phyloP scores from a whole-genome alignment of 2,113 vertebrate genomes.

The Ictalurus punctatus region DNA sequence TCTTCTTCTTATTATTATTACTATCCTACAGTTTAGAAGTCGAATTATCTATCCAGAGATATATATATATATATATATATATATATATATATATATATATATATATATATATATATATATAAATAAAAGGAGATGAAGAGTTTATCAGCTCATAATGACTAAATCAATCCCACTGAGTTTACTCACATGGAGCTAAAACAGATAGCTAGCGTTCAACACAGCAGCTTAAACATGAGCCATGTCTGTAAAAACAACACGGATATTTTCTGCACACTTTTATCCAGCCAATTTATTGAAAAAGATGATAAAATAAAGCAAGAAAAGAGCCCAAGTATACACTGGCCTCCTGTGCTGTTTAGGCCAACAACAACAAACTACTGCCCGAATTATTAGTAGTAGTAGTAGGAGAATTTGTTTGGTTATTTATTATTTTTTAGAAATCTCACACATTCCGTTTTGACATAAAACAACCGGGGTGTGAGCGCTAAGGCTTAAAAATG shows the following conservation, averaged over 20 bases:
- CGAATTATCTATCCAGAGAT: background rate
- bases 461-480: background rate
- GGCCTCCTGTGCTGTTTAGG: background rate
- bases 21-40: background rate
- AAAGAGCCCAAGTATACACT: background rate
- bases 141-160: background rate
- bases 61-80: background rate
- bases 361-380: constrained; percentile 15
- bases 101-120: background rate
- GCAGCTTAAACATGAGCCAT: background rate
- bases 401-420: background rate
- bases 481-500: background rate
- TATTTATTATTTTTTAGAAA: background rate
- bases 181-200: background rate
- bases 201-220: background rate
- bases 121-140: no score
- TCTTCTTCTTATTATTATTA: background rate
- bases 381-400: background rate
- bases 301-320: background rate
- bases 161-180: background rate
- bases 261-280: background rate
- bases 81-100: no score
- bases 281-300: background rate
- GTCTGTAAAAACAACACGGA: background rate
- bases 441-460: background rate